Evolutionary conservation across 1,140 invertebrate genomes (phyloP), one percentile per base, ranked within the genome.

Genomic region (Harlomillsia oculata): DNA sequence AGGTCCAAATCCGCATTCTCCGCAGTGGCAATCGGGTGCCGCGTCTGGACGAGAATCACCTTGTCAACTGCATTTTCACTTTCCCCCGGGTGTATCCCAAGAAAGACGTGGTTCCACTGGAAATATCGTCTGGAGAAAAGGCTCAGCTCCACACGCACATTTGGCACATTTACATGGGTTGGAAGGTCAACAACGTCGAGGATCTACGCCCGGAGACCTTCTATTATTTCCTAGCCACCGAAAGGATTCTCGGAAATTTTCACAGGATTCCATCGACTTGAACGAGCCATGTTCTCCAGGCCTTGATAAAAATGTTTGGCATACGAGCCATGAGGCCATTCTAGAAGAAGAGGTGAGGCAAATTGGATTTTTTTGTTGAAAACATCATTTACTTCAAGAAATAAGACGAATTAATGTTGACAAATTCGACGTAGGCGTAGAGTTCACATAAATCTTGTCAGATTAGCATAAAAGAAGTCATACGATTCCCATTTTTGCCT

Each of bases 241-340:
- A 11, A 53, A 55, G 36, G 60, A 62, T 29, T 63, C 63, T 1
- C 36, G 65, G 23, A 67, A 66, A 48, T 67, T 67, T 36, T 67
- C 66, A 1, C 62, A 60, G n/a, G 66, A 67, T 44, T 67, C 66
- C 9, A 63, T 67, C 44, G 66, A 67, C 20, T 26, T 66, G 13
- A 63, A 60, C 53, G 53, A 59, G 49, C 46, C 48, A 1, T 18
- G 37, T 11, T 28, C 39, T 3, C 13, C 14, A 14, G 20, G 8
- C 18, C 32, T 21, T 5, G 41, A 18, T n/a, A 14, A 37, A 4
- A 60, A 60, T 39, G 3, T 46, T 0, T 62, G 64, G 64, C 52
- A 36, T 14, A 29, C 32, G 29, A 53, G 41, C 23, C 39, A 49
- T 21, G 36, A 36, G 13, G 44, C 50, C 28, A 65, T 62, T 51